Evolutionary conservation across 1,140 invertebrate species (phyloP).

Genomic region (Aphelenchoides besseyi): DNA sequence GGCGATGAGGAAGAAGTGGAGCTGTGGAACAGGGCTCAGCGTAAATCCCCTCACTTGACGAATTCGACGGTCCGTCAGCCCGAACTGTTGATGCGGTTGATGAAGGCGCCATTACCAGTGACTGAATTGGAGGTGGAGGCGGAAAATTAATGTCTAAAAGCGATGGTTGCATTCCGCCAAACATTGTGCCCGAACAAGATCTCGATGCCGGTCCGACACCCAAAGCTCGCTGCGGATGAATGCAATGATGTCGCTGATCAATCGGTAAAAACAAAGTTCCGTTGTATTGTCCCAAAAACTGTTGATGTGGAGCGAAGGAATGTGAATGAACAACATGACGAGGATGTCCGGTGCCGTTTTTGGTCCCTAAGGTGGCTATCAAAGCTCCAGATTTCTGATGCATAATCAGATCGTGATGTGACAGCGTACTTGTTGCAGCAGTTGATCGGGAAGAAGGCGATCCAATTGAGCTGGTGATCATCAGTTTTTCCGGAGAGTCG

Average conservation of each 20-base stretch:
- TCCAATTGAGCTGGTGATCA: constrained; percentile 9
- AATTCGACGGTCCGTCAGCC: neutral
- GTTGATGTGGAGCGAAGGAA: constrained; percentile 3
- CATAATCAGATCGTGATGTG: neutral
- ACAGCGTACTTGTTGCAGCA: neutral
- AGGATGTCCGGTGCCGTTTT: neutral
- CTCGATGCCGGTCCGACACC: constrained; percentile 11
- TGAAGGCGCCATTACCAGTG: constrained; percentile 9
- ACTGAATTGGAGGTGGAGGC: constrained; percentile 24
- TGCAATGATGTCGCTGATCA: neutral
- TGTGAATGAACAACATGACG: constrained; percentile 18
- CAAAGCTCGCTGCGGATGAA: neutral
- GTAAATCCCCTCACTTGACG: constrained; percentile 25
- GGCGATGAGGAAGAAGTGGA: constrained; percentile 19
- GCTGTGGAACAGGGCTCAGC: constrained; percentile 30
- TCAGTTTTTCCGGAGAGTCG: neutral
- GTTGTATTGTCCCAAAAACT: constrained; percentile 2
- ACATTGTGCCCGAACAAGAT: constrained; percentile 24
- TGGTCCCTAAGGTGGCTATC: neutral
- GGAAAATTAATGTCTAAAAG: constrained; percentile 40
- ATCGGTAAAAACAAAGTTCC: constrained; percentile 3
- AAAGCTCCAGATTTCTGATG: neutral
- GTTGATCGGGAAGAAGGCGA: constrained; percentile 16
- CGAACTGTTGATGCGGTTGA: constrained; percentile 13
- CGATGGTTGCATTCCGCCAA: constrained; percentile 26